Percentiles rank a stretch among this genome's conserved stretches.
Conservation (phyloP, 2,113 vertebrate genomes). For the Seriola quinqueradiata region DNA sequence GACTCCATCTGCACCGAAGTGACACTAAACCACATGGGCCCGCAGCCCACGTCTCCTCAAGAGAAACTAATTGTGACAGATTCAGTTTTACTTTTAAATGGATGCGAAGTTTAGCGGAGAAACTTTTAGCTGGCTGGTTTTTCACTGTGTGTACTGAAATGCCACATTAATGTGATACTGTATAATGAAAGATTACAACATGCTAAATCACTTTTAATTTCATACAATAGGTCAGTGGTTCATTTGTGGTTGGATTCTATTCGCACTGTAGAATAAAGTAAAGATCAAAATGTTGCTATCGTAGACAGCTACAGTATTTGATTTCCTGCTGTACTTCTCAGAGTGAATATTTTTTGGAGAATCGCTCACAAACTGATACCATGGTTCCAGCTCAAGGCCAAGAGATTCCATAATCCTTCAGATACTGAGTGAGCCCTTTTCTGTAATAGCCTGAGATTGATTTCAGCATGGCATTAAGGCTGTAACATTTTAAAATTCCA, state of each 20-base stretch:
- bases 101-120: not conserved
- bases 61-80: constrained; percentile 48
- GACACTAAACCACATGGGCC: constrained; percentile 49
- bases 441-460: constrained; percentile 60
- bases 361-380: constrained; percentile 38
- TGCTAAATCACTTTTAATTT: not conserved
- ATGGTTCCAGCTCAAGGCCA: constrained; percentile 53
- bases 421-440: constrained; percentile 45
- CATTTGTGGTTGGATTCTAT: not conserved
- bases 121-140: constrained; percentile 9
- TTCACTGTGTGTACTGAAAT: not conserved
- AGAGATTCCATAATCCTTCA: constrained; percentile 55
- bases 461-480: constrained; percentile 53
- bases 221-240: not conserved
- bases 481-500: constrained; percentile 60
- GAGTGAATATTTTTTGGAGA: constrained; percentile 35
- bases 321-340: constrained; percentile 21
- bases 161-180: not conserved
- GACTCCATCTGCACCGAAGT: constrained; percentile 58
- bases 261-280: not conserved
- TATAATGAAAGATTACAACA: not conserved
- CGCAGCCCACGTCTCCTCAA: constrained; percentile 7
- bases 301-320: not conserved
- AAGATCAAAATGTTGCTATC: not conserved
- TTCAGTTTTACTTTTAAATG: constrained; percentile 28